Evolutionary conservation across 2,113 vertebrate species (phyloP).

Genomic region (Oxygymnocypris stewartii): DNA sequence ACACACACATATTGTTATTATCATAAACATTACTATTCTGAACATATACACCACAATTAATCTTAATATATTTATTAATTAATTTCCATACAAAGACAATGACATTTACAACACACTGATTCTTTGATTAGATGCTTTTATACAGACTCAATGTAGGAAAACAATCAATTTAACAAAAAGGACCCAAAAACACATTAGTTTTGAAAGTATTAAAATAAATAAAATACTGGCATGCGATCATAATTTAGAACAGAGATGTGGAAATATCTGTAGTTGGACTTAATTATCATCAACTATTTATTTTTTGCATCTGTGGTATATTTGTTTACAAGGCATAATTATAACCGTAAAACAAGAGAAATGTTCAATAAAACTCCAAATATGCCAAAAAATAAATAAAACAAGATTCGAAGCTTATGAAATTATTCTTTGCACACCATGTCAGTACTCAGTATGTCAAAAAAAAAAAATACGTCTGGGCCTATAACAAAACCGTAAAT

Average conservation of each 20-base stretch:
- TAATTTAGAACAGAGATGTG: not conserved
- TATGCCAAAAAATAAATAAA: not conserved
- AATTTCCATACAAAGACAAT: not conserved
- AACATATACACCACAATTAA: not conserved
- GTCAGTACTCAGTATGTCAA: no score
- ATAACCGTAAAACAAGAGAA: not conserved
- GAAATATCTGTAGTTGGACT: not conserved
- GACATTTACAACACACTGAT: not conserved
- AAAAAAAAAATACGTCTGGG: not conserved
- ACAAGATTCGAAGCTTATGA: not conserved
- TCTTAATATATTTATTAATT: no score
- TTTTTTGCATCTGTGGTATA: not conserved
- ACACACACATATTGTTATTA: not conserved
- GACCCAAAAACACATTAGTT: not conserved
- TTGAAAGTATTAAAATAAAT: no score
- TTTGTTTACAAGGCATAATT: not conserved
- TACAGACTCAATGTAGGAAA: not conserved
- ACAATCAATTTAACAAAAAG: not conserved
- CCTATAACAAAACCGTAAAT: not conserved
- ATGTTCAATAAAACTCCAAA: no score
- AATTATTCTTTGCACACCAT: not conserved
- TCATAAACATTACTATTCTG: no score
- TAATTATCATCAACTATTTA: no score
- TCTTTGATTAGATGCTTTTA: not conserved
- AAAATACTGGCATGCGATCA: not conserved